Conservation (phyloP, 2,797 vertebrate species). For the Falco berigora region DNA sequence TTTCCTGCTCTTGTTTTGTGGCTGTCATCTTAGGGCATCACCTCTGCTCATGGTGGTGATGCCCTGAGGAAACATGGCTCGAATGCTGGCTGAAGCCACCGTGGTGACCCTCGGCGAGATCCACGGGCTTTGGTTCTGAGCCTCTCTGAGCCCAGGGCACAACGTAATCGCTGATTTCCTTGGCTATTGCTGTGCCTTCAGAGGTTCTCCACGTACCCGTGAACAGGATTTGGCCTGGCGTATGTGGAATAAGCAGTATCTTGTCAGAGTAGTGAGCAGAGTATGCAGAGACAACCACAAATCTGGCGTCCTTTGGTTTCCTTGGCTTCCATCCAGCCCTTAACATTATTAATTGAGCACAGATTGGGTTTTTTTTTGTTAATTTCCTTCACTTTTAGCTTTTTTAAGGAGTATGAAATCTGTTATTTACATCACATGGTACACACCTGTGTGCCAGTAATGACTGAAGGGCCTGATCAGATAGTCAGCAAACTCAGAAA, state of each 20-base stretch:
- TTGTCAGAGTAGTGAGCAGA: constrained; percentile 9
- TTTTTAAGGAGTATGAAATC: constrained; percentile 39
- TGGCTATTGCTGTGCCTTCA: background rate
- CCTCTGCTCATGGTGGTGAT: background rate
- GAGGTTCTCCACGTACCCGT: background rate
- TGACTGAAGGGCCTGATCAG: background rate
- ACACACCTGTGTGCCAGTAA: constrained; percentile 19
- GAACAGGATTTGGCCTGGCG: background rate
- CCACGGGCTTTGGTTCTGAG: background rate
- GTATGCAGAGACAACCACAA: constrained; percentile 17
- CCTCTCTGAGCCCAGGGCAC: background rate
- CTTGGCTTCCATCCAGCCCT: background rate
- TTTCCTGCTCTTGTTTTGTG: constrained; percentile 23
- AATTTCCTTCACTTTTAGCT: constrained; percentile 35
- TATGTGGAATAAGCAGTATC: background rate
- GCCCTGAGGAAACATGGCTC: background rate
- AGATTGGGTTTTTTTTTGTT: background rate
- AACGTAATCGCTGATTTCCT: background rate
- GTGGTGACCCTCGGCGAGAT: background rate
- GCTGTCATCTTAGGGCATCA: background rate
- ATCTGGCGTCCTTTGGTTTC: constrained; percentile 25
- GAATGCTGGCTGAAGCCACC: background rate
- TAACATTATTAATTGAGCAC: constrained; percentile 49
- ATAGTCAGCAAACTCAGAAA: background rate
- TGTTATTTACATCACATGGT: constrained; percentile 11